A percentile compares a stretch with the other conserved stretches of the same genome.
These are phyloP conservation scores for Xyrichtys novacula DNA, from an alignment of 2,797 vertebrate genomes.

Conservation along the genomic window DNA sequence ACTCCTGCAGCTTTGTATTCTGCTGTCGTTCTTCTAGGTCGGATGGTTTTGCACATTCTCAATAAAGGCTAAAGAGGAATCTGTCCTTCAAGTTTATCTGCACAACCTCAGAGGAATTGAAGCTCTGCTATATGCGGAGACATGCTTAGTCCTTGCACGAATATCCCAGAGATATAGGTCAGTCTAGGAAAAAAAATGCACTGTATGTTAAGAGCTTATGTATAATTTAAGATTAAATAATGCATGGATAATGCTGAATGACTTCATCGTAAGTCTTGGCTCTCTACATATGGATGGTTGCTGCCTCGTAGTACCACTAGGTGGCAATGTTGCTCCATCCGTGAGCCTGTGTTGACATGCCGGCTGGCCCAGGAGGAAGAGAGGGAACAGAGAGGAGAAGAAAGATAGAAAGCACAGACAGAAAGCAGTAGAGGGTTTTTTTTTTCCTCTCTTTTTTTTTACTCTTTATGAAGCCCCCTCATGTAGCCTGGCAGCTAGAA, in stretches of 20 bases:
- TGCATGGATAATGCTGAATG: constrained; percentile 66
- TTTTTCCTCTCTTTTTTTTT: too few relatives aligned
- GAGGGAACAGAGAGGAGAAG: constrained; percentile 50
- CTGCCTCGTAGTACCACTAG: constrained; percentile 63
- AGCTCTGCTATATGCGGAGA: constrained; percentile 18
- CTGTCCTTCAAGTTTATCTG: constrained; percentile 21
- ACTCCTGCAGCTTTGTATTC: constrained; percentile 4
- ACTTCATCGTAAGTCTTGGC: constrained; percentile 39
- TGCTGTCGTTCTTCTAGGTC: constrained; percentile 8
- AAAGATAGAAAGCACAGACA: constrained; percentile 66
- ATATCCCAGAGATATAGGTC: constrained; percentile 54
- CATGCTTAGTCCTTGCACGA: constrained; percentile 22
- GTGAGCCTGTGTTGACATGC: constrained; percentile 26
- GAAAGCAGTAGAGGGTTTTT: constrained; percentile 62
- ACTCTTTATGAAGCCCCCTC: constrained; percentile 76
- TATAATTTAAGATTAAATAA: constrained; percentile 79
- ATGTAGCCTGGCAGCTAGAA: constrained; percentile 77
- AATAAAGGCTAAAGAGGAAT: constrained; percentile 13
- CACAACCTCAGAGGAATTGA: constrained; percentile 33
- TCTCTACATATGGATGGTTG: constrained; percentile 9
- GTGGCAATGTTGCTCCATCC: constrained; percentile 81
- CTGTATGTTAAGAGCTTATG: constrained; percentile 61
- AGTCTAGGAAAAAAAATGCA: constrained; percentile 61
- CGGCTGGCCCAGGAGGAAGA: constrained; percentile 53
- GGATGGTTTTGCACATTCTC: constrained; percentile 22